Base-by-base conservation (phyloP, 2,888 invertebrate genomes). In the Phyto melanocephala region DNA sequence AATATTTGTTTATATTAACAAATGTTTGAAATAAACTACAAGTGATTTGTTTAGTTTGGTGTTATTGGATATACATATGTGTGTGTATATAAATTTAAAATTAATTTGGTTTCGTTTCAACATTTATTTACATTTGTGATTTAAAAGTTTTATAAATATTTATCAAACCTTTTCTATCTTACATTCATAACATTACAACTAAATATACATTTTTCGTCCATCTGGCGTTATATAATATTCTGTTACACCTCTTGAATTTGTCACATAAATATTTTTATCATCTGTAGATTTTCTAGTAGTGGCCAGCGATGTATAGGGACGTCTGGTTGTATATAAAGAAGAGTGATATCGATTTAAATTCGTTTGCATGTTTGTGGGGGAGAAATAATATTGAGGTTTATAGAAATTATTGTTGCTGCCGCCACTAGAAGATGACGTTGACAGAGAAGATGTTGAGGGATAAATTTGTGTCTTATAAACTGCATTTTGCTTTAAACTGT, bases 231-330 rank as follows among this genome's bases (percentile, higher is more conserved):
- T 86, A 24, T 89, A 91, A 83, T 90, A 91, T 79, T 91, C 90
- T 0, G 88, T 89, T 0, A 89, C 81, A 0, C 91, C 91, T 50
- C 88, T 86, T 0, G 87, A 85, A 85, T 91, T 90, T 28, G 88
- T 90, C 24, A 91, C 87, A 82, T 91, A 91, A 24, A 91, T 86
- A 83, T 91, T 91, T 52, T 88, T 87, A 65, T 89, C 86, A 33
- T 89, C 87, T n/a, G 10, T 4, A 42, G 85, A 50, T 62, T 68
- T 33, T 80, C 83, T 13, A 85, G 87, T 68, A 8, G 86, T 85
- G 11, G 84, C 1, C 35, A 3, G 17, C 15, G 67, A 65, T 2
- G 79, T 67, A 11, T 82, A 70, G 6, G 81, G 72, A 2, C 54
- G 70, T 17, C 47, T 80, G 10, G 72, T 82, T 1, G 76, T 79